These are phyloP conservation scores for Meloidogyne floridensis DNA, from an alignment of 1,140 invertebrate genomes.

Conservation along the genomic window DNA sequence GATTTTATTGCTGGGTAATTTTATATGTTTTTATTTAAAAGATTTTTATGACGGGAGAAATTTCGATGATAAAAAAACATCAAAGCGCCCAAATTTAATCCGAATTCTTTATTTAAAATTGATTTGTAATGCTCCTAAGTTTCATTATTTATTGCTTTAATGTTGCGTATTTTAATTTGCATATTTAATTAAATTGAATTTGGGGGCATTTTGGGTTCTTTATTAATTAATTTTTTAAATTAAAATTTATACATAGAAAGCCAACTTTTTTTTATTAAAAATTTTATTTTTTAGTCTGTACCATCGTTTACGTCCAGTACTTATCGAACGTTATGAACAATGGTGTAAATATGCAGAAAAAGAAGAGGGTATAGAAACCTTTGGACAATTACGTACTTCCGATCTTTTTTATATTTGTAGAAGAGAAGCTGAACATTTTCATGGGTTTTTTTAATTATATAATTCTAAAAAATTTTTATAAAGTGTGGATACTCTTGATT, in stretches of 20 bases:
- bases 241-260: no score
- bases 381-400: constrained; percentile 45
- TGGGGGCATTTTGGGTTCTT: no score
- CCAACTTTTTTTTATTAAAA: background rate
- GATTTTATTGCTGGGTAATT: constrained; percentile 57
- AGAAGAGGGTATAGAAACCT: constrained; percentile 47
- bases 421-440: constrained; percentile 59
- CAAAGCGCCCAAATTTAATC: no score
- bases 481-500: constrained; percentile 58
- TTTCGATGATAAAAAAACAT: no score
- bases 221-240: no score
- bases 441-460: constrained; percentile 39
- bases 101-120: no score
- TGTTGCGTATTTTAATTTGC: no score
- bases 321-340: constrained; percentile 58
- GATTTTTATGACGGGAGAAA: no score
- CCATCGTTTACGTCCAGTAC: constrained; percentile 57
- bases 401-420: constrained; percentile 64
- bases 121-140: no score
- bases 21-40: background rate
- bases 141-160: no score
- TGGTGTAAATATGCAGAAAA: constrained; percentile 55
- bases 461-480: constrained; percentile 29
- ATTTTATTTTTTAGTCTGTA: constrained; percentile 42
- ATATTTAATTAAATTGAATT: no score